Base-by-base conservation (phyloP, 2,797 vertebrate species). In the Thripadectes ignobilis region DNA sequence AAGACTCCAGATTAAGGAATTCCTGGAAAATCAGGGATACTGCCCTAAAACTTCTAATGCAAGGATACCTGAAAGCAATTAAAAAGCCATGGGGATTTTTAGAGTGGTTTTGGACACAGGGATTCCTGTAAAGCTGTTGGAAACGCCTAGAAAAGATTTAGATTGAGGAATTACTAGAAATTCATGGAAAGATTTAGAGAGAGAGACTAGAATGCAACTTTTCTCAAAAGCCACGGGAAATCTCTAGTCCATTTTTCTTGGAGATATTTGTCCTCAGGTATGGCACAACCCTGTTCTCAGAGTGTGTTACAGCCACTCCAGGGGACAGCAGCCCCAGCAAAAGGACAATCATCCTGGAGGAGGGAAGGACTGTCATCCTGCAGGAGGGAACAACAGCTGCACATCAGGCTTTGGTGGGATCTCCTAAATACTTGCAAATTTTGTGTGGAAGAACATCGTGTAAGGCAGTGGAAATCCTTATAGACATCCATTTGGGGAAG, bases 361-460 rank as follows among this genome's bases (percentile, higher is more conserved):
- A 93, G n/a, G 5, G 6, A 67, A 29, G 14, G 66, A 87, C 8
- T 41, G 16, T 9, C 58, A n/a, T 71, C 71, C 71, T 62, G 69
- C 43, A 69, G 84, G 49, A 88, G 45, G 5, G 7, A 66, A 13
- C 5, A 34, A 76, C 49, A 73, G 48, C 85, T 80, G 73, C 94
- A 79, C 94, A 79, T 67, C 67, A 51, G 66, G 92, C 77, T 55
- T 90, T 96, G 77, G 27, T 87, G 92, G 30, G 29, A n/a, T 68
- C 86, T 78, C 89, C 65, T 34, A 81, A 93, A 69, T 20, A n/a
- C 84, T 85, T 84, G 82, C 85, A 94, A 72, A 73, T 82, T 94
- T 59, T 85, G 65, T 78, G 66, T 84, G 77, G 86, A 79, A 91
- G 96, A 97, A 51, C 43, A 74, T 19, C 10, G 12, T 14, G 24